Conservation (phyloP, 2,113 vertebrate genomes). For the Callospermophilus lateralis region DNA sequence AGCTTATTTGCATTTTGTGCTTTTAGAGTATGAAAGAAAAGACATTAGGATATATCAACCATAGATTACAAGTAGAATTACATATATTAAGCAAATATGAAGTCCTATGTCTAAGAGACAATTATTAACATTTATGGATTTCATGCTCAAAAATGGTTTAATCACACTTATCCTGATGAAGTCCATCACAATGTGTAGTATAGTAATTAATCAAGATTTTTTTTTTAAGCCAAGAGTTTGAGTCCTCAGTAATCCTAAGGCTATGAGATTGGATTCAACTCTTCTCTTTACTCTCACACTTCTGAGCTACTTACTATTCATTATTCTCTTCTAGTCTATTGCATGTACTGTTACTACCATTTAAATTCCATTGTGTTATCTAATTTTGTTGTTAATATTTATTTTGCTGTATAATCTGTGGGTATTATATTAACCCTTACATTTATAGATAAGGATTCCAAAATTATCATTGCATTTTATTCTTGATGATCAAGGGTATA, state of each 20-base stretch:
- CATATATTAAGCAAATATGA: background rate
- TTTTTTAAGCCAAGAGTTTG: background rate
- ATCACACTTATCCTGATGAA: background rate
- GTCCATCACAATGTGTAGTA: background rate
- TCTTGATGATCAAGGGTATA: background rate
- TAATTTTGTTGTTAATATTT: background rate
- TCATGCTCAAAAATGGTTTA: conserved; percentile 1
- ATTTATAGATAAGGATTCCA: background rate
- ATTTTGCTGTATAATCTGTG: background rate
- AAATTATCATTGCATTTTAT: background rate
- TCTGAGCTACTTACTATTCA: background rate
- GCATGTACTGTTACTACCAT: background rate
- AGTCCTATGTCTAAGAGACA: background rate
- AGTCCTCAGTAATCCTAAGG: background rate
- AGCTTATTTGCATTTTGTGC: background rate
- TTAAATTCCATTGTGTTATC: background rate
- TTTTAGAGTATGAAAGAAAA: background rate
- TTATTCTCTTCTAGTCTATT: background rate
- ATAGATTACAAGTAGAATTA: conserved; percentile 16
- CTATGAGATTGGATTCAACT: background rate
- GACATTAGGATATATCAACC: background rate
- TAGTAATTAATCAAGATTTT: conserved; percentile 18
- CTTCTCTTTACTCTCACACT: accelerated
- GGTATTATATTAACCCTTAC: background rate
- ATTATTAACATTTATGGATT: background rate